Conservation (phyloP, 2,113 vertebrate species). For the Sylvilagus bachmani region DNA sequence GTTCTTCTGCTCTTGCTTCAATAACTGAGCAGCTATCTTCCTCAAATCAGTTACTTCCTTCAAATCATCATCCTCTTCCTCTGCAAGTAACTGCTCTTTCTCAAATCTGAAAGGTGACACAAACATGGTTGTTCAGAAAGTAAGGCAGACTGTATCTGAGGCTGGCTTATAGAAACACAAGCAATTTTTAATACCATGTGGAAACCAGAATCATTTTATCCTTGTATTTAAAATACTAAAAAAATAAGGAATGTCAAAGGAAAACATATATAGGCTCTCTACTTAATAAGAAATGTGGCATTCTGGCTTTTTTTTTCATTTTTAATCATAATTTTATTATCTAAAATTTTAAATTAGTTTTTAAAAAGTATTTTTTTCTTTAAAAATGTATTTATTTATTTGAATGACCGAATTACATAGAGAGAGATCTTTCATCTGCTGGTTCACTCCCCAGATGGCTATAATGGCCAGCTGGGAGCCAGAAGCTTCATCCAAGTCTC, state of each 20-base stretch:
- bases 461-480: no score
- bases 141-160: slow-evolving; percentile 26
- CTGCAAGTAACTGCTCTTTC: slow-evolving; percentile 92
- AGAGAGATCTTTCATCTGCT: no score
- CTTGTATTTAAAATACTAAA: slow-evolving; percentile 49
- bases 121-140: slow-evolving; percentile 52
- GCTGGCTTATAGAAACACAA: slow-evolving; percentile 33
- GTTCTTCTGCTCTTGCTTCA: slow-evolving; percentile 98
- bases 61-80: slow-evolving; percentile 94
- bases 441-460: no score
- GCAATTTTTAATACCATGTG: not conserved
- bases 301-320: not conserved
- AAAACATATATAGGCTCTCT: slow-evolving; percentile 27
- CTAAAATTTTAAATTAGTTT: no score
- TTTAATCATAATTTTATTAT: no score
- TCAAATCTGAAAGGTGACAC: slow-evolving; percentile 89
- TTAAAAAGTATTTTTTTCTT: no score
- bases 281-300: not conserved
- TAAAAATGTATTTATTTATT: no score
- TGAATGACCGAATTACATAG: no score
- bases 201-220: slow-evolving; percentile 31
- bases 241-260: slow-evolving; percentile 49
- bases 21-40: slow-evolving; percentile 96
- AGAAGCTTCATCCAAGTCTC: no score
- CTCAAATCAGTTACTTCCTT: slow-evolving; percentile 97